These are phyloP conservation scores for Dipus sagitta DNA, from an alignment of 2,797 vertebrate species.

Conservation along the genomic window DNA sequence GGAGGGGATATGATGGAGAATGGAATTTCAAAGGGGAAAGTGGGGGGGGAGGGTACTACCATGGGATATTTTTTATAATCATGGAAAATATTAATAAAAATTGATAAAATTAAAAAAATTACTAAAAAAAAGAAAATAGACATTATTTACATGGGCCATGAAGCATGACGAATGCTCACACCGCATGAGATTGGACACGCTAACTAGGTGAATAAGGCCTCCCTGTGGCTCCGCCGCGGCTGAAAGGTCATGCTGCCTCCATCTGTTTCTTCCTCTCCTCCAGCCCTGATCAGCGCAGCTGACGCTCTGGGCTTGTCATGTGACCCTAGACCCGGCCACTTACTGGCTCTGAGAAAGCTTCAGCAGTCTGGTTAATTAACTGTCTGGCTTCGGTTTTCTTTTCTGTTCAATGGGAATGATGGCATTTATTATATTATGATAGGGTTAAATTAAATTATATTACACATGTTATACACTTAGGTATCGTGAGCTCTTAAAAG, in stretches of 20 bases:
- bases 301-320: not conserved
- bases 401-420: not conserved
- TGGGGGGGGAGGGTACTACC: too few relatives aligned
- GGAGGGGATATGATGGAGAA: too few relatives aligned
- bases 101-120: too few relatives aligned
- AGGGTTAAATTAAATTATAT: constrained; percentile 23
- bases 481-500: constrained; percentile 44
- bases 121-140: too few relatives aligned
- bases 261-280: not conserved
- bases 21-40: too few relatives aligned
- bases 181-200: not conserved
- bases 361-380: not conserved
- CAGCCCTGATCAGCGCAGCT: not conserved
- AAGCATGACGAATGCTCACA: not conserved
- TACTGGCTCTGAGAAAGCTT: not conserved
- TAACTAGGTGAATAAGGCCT: constrained; percentile 30
- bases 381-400: not conserved
- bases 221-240: not conserved
- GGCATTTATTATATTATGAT: not conserved
- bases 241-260: not conserved
- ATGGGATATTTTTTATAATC: too few relatives aligned
- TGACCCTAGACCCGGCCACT: not conserved
- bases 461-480: not conserved
- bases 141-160: not conserved
- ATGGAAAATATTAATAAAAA: too few relatives aligned